Evolutionary conservation across 2,113 vertebrate genomes (phyloP).

Genomic region (Triplophysa tibetana): DNA sequence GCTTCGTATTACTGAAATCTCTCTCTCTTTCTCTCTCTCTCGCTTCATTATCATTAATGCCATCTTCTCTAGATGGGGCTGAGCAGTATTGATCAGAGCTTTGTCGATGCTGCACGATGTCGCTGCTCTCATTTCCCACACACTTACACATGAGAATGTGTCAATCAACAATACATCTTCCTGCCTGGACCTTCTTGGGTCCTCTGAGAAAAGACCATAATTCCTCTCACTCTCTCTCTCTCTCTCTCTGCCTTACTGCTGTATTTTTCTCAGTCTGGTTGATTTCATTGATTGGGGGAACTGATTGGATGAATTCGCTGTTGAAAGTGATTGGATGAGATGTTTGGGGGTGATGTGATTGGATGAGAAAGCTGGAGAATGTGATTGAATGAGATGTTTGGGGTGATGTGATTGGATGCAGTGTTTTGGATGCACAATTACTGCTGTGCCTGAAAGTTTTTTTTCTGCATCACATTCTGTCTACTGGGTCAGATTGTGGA

Average conservation of each 20-base stretch:
- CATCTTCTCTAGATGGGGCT: slow-evolving; percentile 26
- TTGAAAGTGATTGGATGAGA: background rate
- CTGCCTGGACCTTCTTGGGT: background rate
- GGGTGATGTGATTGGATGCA: background rate
- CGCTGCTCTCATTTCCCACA: slow-evolving; percentile 19
- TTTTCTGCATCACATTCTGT: too few relatives aligned
- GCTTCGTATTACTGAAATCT: background rate
- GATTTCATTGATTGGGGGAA: slow-evolving; percentile 18
- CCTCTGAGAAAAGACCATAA: slow-evolving; percentile 2
- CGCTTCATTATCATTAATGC: slow-evolving; percentile 9
- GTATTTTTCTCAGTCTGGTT: slow-evolving; percentile 13
- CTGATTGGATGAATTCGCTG: background rate
- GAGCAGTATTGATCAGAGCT: slow-evolving; percentile 31
- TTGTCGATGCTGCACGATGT: slow-evolving; percentile 24
- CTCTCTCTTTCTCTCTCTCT: background rate
- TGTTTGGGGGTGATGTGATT: background rate
- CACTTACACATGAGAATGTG: slow-evolving; percentile 20
- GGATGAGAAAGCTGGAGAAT: background rate
- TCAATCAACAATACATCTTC: slow-evolving; percentile 25
- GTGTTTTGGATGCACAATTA: background rate
- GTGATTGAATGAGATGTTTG: background rate
- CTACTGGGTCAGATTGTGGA: background rate
- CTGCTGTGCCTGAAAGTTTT: background rate
- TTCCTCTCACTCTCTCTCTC: background rate
- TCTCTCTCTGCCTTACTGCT: background rate